These are phyloP conservation scores for Zaprionus vittiger DNA, from an alignment of 1,140 invertebrate genomes.

Conservation along the genomic window DNA sequence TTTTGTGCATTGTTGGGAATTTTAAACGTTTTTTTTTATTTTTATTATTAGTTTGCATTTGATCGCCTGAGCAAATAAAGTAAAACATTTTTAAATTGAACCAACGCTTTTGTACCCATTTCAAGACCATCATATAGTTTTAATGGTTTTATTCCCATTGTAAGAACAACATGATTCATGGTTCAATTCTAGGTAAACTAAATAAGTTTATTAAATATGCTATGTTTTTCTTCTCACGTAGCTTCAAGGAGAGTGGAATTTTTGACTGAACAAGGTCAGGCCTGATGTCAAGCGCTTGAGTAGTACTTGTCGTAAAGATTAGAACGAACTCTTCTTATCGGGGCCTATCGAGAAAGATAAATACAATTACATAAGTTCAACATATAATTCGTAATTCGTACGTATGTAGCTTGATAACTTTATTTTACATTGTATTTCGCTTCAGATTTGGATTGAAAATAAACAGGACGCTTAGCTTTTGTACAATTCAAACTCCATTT, in stretches of 20 bases:
- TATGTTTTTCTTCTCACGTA: constrained; percentile 22
- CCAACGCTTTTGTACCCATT: neutral
- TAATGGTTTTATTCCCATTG: neutral
- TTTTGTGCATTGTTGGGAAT: constrained; percentile 40
- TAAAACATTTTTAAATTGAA: constrained; percentile 46
- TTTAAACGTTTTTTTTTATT: constrained; percentile 43
- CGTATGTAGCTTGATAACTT: constrained; percentile 64
- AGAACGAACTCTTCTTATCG: constrained; percentile 44
- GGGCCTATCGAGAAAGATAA: constrained; percentile 11
- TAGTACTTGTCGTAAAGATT: constrained; percentile 53
- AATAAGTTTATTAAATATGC: neutral
- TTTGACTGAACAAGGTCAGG: constrained; percentile 42
- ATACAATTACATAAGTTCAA: constrained; percentile 18
- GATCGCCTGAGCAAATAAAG: constrained; percentile 60
- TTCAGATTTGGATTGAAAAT: constrained; percentile 48
- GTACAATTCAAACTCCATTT: constrained; percentile 45
- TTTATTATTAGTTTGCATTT: constrained; percentile 59
- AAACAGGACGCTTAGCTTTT: constrained; percentile 31
- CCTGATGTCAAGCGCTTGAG: neutral
- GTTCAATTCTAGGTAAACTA: neutral
- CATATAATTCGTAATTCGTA: constrained; percentile 20
- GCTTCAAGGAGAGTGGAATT: constrained; percentile 63
- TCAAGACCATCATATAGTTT: neutral
- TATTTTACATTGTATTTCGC: constrained; percentile 65
- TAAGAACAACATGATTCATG: neutral